phyloP scores from a whole-genome alignment of 2,888 invertebrate species.

The Doris montereyensis region DNA sequence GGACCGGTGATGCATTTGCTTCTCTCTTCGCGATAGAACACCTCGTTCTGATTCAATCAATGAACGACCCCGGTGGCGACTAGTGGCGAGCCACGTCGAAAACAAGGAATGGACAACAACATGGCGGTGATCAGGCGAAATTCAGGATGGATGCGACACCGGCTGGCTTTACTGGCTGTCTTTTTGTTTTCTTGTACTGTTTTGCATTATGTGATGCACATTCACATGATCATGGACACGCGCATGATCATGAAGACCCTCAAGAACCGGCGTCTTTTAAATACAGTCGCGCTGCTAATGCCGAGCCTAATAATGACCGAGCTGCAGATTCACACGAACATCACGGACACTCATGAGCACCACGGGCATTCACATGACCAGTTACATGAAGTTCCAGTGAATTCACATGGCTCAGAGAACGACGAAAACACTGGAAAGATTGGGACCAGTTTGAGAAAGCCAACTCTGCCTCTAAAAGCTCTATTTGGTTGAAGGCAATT shows the following conservation, averaged over 20 bases:
- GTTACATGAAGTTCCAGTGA: slow-evolving; percentile 76
- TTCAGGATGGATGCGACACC: too few relatives aligned
- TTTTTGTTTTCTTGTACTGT: slow-evolving; percentile 1
- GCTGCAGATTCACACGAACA: slow-evolving; percentile 43
- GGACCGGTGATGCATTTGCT: too few relatives aligned
- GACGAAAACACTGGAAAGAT: slow-evolving; percentile 28
- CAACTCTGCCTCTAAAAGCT: slow-evolving; percentile 57
- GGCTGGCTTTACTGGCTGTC: neutral
- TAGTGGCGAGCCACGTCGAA: too few relatives aligned
- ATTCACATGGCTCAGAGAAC: slow-evolving; percentile 30
- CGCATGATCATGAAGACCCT: slow-evolving; percentile 66
- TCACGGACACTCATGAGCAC: slow-evolving; percentile 34
- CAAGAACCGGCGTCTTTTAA: slow-evolving; percentile 80
- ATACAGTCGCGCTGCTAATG: slow-evolving; percentile 84
- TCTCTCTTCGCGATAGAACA: too few relatives aligned
- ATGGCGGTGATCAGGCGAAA: too few relatives aligned
- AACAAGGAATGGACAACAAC: too few relatives aligned
- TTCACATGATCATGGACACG: slow-evolving; percentile 49
- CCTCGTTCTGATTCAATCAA: too few relatives aligned
- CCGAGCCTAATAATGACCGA: slow-evolving; percentile 34
- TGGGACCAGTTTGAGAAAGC: neutral
- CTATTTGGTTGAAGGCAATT: slow-evolving; percentile 86
- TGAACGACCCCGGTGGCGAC: too few relatives aligned
- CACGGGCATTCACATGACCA: slow-evolving; percentile 48
- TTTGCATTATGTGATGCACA: slow-evolving; percentile 46